Evolutionary conservation across 2,797 vertebrate species (phyloP).

Genomic region (Anas acuta): DNA sequence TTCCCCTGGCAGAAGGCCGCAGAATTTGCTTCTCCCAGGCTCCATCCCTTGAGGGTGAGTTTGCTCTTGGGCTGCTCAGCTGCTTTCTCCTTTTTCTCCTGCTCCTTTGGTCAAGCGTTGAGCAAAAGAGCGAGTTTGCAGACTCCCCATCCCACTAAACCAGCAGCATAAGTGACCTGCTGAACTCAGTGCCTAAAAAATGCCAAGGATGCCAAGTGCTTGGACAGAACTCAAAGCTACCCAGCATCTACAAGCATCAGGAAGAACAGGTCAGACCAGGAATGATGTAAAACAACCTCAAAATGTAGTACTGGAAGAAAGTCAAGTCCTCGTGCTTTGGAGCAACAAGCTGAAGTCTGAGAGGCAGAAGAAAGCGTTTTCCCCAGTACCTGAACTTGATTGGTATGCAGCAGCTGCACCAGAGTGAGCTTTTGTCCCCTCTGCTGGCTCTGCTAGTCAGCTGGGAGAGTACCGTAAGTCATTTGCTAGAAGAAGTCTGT

Average conservation of each 20-base stretch:
- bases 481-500: not conserved
- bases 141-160: fast-evolving
- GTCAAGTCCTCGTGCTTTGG: not conserved
- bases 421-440: not conserved
- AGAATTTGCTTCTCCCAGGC: not conserved
- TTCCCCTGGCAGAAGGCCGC: not conserved
- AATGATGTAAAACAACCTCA: not conserved
- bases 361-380: not conserved
- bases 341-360: not conserved
- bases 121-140: not conserved
- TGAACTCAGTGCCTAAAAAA: not conserved
- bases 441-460: not conserved
- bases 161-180: not conserved
- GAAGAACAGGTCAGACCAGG: constrained; percentile 14
- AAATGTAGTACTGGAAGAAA: not conserved
- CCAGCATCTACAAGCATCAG: not conserved
- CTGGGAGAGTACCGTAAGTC: not conserved
- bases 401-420: not conserved
- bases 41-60: not conserved
- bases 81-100: not conserved
- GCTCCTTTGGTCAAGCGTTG: fast-evolving
- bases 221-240: not conserved
- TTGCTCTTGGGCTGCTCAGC: not conserved
- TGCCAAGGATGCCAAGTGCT: not conserved
- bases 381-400: not conserved